Evolutionary conservation across 1,140 invertebrate genomes (phyloP).

Genomic region (Drosophila littoralis): DNA sequence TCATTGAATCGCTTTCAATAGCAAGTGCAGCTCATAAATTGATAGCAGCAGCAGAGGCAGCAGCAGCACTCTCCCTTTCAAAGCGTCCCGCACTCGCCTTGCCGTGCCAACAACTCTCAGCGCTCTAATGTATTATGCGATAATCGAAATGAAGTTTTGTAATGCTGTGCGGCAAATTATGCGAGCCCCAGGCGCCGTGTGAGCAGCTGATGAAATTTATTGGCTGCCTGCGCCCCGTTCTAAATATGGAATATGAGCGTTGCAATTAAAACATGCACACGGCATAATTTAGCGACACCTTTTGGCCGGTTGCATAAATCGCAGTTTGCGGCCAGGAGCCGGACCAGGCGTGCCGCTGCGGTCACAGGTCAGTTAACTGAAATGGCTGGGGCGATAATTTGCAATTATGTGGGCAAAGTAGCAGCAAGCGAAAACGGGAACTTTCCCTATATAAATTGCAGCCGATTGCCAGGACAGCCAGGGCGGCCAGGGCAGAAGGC

Average conservation of each 20-base stretch:
- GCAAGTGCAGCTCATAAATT: slow-evolving; percentile 20
- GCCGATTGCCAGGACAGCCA: neutral
- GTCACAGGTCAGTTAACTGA: slow-evolving; percentile 56
- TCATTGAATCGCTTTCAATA: slow-evolving; percentile 22
- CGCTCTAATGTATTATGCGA: slow-evolving; percentile 24
- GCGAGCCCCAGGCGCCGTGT: slow-evolving; percentile 7
- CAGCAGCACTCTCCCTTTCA: neutral
- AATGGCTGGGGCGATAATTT: slow-evolving; percentile 74
- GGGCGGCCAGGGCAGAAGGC: slow-evolving; percentile 11
- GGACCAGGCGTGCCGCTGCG: neutral
- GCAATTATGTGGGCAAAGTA: slow-evolving; percentile 64
- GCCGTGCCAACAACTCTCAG: neutral
- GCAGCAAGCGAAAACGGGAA: slow-evolving; percentile 11
- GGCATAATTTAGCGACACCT: slow-evolving; percentile 76
- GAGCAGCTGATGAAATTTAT: slow-evolving; percentile 55
- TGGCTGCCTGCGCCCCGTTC: slow-evolving; percentile 25
- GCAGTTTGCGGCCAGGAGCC: neutral
- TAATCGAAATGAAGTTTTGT: slow-evolving; percentile 61
- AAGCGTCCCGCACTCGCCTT: neutral
- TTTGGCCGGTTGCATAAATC: slow-evolving; percentile 60
- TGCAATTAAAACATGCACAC: slow-evolving; percentile 76
- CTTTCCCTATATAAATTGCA: slow-evolving; percentile 64
- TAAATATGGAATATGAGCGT: slow-evolving; percentile 69
- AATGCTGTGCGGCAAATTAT: slow-evolving; percentile 51
- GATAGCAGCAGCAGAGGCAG: neutral